A percentile compares a stretch with the other conserved stretches of the same genome.
These are phyloP conservation scores for Mesocentrotus franciscanus DNA, from an alignment of 53 echinoderm and acorn worm genomes.

Conservation along the genomic window DNA sequence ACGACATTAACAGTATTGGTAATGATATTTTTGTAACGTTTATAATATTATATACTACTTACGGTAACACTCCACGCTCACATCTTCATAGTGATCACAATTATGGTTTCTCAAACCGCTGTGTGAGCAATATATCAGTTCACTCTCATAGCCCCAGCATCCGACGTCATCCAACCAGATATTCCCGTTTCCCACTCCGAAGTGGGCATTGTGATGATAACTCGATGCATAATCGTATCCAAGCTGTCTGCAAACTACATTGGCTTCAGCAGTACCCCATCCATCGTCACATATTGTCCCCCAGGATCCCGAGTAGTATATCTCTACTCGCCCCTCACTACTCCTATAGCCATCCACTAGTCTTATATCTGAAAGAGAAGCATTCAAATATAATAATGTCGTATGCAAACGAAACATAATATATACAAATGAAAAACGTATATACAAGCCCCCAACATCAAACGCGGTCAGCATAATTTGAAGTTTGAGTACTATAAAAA, in stretches of 20 bases:
- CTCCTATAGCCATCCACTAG: not conserved
- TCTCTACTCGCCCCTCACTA: constrained; percentile 26
- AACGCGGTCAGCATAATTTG: too few species aligned
- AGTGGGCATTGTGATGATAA: constrained; percentile 11
- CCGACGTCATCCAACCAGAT: constrained; percentile 19
- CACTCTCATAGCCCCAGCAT: not conserved
- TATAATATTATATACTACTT: not conserved
- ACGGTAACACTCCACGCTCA: not conserved
- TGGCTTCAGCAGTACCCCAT: not conserved
- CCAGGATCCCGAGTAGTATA: not conserved
- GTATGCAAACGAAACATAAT: too few species aligned
- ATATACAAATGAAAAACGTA: too few species aligned
- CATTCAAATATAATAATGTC: not conserved
- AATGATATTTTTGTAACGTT: too few species aligned
- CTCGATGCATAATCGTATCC: not conserved
- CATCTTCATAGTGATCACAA: not conserved
- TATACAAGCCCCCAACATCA: too few species aligned
- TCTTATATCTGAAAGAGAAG: not conserved
- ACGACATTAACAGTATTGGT: too few species aligned
- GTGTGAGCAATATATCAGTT: constrained; percentile 35
- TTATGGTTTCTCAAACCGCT: not conserved
- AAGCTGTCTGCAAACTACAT: not conserved
- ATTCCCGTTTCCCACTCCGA: not conserved
- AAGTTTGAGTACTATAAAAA: too few species aligned
- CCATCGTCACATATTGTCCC: constrained; percentile 4